Percentiles rank a stretch among this genome's conserved stretches.
Evolutionary conservation across 2,888 invertebrate species (phyloP).

Genomic region (Drosophila sordidapex): DNA sequence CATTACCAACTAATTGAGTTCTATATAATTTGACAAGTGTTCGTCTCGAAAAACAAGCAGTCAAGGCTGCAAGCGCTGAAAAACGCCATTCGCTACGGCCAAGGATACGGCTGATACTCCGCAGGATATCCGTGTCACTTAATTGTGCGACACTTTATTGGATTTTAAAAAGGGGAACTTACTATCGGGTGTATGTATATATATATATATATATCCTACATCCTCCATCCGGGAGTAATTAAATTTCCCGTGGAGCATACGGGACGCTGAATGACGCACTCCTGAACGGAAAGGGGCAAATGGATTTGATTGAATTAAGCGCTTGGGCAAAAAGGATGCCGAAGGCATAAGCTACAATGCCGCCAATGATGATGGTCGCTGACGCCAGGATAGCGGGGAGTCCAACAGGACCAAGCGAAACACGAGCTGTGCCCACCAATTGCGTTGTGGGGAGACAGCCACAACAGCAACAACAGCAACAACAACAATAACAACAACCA

Average conservation of each 20-base stretch:
- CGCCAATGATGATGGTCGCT: slow-evolving; percentile 48
- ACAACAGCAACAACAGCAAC: not conserved
- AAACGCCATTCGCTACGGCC: slow-evolving; percentile 4
- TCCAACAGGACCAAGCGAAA: slow-evolving; percentile 47
- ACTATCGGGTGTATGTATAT: slow-evolving; percentile 28
- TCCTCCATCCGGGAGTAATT: slow-evolving; percentile 61
- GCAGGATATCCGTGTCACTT: slow-evolving; percentile 78
- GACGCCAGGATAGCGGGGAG: slow-evolving; percentile 63
- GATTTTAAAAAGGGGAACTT: slow-evolving; percentile 77
- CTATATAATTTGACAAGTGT: slow-evolving; percentile 45
- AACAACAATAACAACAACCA: not conserved
- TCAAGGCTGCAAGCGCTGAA: not conserved
- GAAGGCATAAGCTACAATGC: slow-evolving; percentile 30
- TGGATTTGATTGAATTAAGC: slow-evolving; percentile 80
- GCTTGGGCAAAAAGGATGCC: slow-evolving; percentile 41
- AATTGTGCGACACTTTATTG: slow-evolving; percentile 81
- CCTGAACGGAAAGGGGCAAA: slow-evolving; percentile 38
- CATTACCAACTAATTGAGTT: slow-evolving; percentile 65
- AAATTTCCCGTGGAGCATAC: slow-evolving; percentile 76
- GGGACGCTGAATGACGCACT: slow-evolving; percentile 60
- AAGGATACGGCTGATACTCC: slow-evolving; percentile 36
- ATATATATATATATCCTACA: slow-evolving; percentile 8
- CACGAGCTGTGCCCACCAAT: slow-evolving; percentile 47
- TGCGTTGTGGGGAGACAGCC: slow-evolving; percentile 48
- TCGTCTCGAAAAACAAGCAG: slow-evolving; percentile 36